phyloP scores from a whole-genome alignment of 2,113 vertebrate species.

The Genyomyrus donnyi region DNA sequence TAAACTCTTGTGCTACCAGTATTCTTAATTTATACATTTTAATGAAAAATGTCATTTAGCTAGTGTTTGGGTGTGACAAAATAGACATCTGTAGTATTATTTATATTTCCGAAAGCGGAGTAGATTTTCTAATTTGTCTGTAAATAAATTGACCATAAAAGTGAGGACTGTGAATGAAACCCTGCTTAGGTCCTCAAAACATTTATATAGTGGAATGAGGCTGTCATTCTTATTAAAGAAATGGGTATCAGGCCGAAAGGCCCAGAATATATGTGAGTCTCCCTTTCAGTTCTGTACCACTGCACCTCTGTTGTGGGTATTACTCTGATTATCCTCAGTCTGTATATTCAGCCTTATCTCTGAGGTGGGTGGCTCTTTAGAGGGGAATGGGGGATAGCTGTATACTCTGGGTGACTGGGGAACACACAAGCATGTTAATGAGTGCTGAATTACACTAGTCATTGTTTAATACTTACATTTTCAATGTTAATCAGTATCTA shows the following conservation, averaged over 20 bases:
- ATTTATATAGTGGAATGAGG: not conserved
- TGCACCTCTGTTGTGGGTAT: not conserved
- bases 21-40: not conserved
- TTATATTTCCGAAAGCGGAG: not conserved
- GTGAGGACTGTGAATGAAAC: not conserved
- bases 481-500: not conserved
- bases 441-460: not conserved
- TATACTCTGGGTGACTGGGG: not conserved
- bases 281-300: not conserved
- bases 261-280: not conserved
- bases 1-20: not conserved
- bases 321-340: not conserved
- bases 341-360: not conserved
- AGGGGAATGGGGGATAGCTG: not conserved
- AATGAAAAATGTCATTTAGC: not conserved
- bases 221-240: not conserved
- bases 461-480: not conserved
- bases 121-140: not conserved
- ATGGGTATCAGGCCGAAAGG: not conserved
- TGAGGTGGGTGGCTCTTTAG: not conserved
- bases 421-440: not conserved
- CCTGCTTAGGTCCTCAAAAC: not conserved
- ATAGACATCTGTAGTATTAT: not conserved
- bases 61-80: not conserved
- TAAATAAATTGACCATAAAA: constrained; percentile 1